Evolutionary conservation across 2,113 vertebrate species (phyloP), one percentile per base, ranked within the genome.

Genomic region (Toxotes chatareus): DNA sequence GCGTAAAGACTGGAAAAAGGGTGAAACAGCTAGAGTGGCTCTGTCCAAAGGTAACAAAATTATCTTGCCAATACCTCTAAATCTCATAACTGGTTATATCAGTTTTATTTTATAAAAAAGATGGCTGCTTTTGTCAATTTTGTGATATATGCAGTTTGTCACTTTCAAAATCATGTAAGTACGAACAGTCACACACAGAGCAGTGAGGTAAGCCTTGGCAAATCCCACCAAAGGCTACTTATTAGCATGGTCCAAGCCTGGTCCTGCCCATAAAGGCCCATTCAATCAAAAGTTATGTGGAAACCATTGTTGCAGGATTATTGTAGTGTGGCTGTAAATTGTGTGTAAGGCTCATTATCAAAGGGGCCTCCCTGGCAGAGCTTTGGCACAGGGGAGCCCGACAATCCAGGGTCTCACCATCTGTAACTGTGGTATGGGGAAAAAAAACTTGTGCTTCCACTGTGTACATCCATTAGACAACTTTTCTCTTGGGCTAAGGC

Each of bases 271-370:
- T 89, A 85, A 91, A 87, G 75, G 57, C 74, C 72, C 65, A 40
- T 87, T 91, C 90, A 87, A 87, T 91, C 72, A 82, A 92, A 92
- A 76, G 88, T 91, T 93, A 79, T 90, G 86, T 91, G 89, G 90
- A 90, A 92, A 92, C 76, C 86, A 75, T 91, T 93, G 92, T 93
- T 93, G 71, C 73, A 57, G 85, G 82, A 93, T 90, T 88, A 89
- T 90, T 93, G 91, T 91, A 88, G 73, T 65, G 72, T 75, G 85
- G 79, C 84, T 88, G 86, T 93, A 94, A 94, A 93, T 89, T 89
- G 89, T 82, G 81, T 75, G 79, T 84, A 68, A 85, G 83, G 79
- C 76, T 91, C 69, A 87, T 91, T 90, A 92, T 93, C 90, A 93
- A 90, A 91, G 89, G 86, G 87, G 79, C 85, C 84, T 87, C 90